Base-by-base conservation (phyloP, 2,888 invertebrate genomes). In the Malthinus flaveolus region DNA sequence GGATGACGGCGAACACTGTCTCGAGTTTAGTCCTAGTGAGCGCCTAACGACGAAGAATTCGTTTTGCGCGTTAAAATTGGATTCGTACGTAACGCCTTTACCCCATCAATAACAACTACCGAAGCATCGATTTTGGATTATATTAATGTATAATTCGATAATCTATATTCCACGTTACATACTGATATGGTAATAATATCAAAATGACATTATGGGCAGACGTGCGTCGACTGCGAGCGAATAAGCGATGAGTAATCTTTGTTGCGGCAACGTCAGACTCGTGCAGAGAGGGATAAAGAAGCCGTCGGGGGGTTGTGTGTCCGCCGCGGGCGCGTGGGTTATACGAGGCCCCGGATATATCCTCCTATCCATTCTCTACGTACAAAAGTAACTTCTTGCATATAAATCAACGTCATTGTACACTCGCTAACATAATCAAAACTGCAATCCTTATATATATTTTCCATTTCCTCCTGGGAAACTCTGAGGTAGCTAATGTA, bases 131-230 rank as follows among this genome's bases (percentile, higher is more conserved):
- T 68, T 67, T 62, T 61, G 50, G 64, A 66, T 67, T 68, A 67
- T 61, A 67, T 66, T 64, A 63, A 61, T 62, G 64, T 68, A 72
- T 75, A 74, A 75, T 75, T 72, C 69, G 70, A 73, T 73, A 74
- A 73, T 75, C 72, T 73, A 72, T 75, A 76, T 75, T 75, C 75
- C 62, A 63, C 59, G 66, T 64, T 65, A 66, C 71, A 70, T 71
- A 68, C 72, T 73, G 73, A 74, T 75, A 75, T 74, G 73, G 75
- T 76, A 75, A 75, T 76, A 74, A 75, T 75, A 75, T 72, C 73
- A 73, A 74, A 75, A 74, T 74, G 72, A 73, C 73, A 74, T 74
- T 73, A 75, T 70, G 69, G 63, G 67, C 60, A 67, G 65, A 74
- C 74, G 74, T 73, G 74, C 67, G 52, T 45, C 53, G 71, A 69